Evolutionary conservation across 1,140 invertebrate species (phyloP).

Genomic region (Manduca sexta): DNA sequence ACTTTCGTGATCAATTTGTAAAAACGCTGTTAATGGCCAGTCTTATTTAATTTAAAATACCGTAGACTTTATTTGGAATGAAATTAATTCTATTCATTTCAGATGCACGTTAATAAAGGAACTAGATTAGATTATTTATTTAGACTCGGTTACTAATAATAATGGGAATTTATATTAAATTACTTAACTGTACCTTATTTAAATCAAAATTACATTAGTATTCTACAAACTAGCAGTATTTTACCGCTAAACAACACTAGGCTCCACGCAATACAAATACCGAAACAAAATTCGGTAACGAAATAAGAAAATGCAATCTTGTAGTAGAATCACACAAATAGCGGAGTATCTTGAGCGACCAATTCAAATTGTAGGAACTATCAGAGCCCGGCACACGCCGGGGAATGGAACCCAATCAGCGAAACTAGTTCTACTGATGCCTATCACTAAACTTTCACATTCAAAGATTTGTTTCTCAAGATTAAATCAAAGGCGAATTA

Average conservation of each 20-base stretch:
- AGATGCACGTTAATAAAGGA: too few relatives aligned
- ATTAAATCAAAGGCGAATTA: constrained; percentile 73
- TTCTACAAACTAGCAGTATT: background rate
- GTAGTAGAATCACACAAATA: constrained; percentile 63
- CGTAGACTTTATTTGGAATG: background rate
- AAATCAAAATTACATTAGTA: too few relatives aligned
- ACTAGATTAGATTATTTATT: background rate
- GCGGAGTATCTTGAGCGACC: constrained; percentile 55
- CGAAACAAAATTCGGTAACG: constrained; percentile 22
- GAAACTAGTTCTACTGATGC: constrained; percentile 66
- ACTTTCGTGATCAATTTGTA: too few relatives aligned
- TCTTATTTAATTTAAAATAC: too few relatives aligned
- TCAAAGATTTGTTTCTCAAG: constrained; percentile 73
- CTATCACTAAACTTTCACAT: constrained; percentile 70
- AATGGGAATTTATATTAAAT: too few relatives aligned
- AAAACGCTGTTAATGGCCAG: too few relatives aligned
- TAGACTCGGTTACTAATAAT: background rate
- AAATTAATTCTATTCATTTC: too few relatives aligned
- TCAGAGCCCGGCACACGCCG: constrained; percentile 30
- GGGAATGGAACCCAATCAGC: constrained; percentile 67
- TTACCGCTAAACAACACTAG: background rate
- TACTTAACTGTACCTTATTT: too few relatives aligned
- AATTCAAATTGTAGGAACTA: constrained; percentile 58
- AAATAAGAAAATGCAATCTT: constrained; percentile 65
- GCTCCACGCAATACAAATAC: background rate